Evolutionary conservation across 2,888 invertebrate genomes (phyloP).

Genomic region (Cordilura impudica): DNA sequence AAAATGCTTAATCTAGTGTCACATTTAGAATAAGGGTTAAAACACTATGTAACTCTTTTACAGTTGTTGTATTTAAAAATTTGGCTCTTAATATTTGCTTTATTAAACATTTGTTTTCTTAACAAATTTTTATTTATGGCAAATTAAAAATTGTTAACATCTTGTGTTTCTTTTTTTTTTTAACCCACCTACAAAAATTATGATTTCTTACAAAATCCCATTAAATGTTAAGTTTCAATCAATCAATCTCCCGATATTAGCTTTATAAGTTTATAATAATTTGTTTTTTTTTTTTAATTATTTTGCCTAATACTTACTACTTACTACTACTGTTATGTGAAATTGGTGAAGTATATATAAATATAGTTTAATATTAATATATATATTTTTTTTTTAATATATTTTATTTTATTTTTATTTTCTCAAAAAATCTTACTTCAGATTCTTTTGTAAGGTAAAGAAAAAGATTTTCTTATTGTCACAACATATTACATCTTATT

Average conservation of each 20-base stretch:
- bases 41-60: neutral
- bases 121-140: slow-evolving; percentile 17
- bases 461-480: neutral
- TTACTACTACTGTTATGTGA: neutral
- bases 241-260: neutral
- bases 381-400: neutral
- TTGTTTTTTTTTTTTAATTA: slow-evolving; percentile 3
- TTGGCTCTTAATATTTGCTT: neutral
- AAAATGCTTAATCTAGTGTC: neutral
- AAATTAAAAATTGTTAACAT: neutral
- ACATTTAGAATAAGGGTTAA: neutral
- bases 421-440: neutral
- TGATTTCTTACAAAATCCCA: neutral
- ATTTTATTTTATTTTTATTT: neutral
- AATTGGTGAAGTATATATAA: slow-evolving; percentile 4
- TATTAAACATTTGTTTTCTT: neutral
- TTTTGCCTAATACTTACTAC: neutral
- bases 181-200: neutral
- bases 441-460: neutral
- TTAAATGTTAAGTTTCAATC: neutral
- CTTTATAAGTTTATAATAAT: neutral
- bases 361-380: neutral
- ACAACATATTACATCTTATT: neutral
- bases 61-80: neutral
- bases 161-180: neutral